Evolutionary conservation across 1,140 invertebrate species (phyloP), one percentile per base, ranked within the genome.

Genomic region (Calosoma granatense): DNA sequence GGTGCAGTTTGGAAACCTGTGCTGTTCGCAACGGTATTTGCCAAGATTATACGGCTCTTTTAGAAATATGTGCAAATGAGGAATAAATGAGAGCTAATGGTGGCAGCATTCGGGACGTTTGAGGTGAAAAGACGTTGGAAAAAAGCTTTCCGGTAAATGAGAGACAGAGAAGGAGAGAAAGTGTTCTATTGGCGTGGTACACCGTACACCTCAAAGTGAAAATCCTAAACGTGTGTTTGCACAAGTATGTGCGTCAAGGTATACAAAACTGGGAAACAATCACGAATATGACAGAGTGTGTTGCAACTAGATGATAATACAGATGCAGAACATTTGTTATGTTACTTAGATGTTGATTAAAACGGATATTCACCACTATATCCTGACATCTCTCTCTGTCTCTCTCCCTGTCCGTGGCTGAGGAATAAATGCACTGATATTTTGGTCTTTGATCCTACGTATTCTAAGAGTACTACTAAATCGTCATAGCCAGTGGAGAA

Each of bases 21-120:
- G 19, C 43, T 9, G 3, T 12, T 12, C 21, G 6, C 22, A 15
- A 17, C 22, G 51, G 56, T 54, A 58, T 58, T 58, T 58, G 51
- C 51, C 30, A 57, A 58, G 56, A 54, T 58, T 58, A 58, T 26
- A 53, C 51, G 56, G 56, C 17, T 52, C 52, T 41, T 51, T 39
- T n/a, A 20, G 47, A 57, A 57, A 57, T 57, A 57, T 57, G 53
- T 51, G 51, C 53, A 54, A 58, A 58, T 58, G 51, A 58, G 51
- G 56, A 58, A 58, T 58, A 58, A 58, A 58, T 58, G 56, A 54
- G 56, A 54, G 56, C 56, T 58, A 58, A 58, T 58, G 56, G 41
- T 47, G 47, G 52, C 57, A 47, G 26, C 56, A 21, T 9, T 43
- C 56, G 51, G 14, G 56, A 39, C 36, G 47, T 36, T 23, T 53